Conservation (phyloP, 2,113 vertebrate species). For the Xiphophorus hellerii region DNA sequence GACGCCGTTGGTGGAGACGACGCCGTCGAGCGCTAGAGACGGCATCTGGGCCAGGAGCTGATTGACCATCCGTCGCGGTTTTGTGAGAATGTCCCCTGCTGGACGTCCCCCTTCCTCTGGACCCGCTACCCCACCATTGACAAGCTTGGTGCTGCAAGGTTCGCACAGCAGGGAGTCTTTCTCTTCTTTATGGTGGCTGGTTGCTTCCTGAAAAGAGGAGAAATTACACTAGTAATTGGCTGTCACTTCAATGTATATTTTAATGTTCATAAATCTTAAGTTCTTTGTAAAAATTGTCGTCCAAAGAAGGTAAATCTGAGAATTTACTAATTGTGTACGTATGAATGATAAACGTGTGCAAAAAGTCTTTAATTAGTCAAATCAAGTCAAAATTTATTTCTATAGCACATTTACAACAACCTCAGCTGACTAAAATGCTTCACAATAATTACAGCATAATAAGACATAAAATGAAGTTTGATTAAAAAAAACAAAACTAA, state of each 20-base stretch:
- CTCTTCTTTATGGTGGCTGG: slow-evolving; percentile 20
- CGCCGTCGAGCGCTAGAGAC: slow-evolving; percentile 52
- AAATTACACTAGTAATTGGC: neutral
- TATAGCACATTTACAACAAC: no score
- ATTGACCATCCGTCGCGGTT: slow-evolving; percentile 49
- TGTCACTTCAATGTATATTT: neutral
- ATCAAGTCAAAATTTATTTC: no score
- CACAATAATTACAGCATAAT: no score
- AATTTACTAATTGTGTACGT: no score
- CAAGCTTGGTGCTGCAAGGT: neutral
- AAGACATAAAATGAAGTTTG: no score
- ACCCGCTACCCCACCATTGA: neutral
- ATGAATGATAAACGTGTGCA: no score
- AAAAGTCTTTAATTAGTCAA: no score
- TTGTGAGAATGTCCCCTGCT: slow-evolving; percentile 13
- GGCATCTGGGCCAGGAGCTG: slow-evolving; percentile 41
- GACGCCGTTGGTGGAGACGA: slow-evolving; percentile 47
- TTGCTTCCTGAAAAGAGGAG: slow-evolving; percentile 60
- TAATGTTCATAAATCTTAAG: neutral
- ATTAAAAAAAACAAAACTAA: no score
- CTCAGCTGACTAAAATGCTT: no score
- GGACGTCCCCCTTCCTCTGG: slow-evolving; percentile 9
- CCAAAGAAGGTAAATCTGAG: no score
- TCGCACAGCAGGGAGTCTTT: neutral
- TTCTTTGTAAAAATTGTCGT: neutral